phyloP scores from a whole-genome alignment of 2,888 invertebrate genomes.

The Vannuccia rotundouncinata region DNA sequence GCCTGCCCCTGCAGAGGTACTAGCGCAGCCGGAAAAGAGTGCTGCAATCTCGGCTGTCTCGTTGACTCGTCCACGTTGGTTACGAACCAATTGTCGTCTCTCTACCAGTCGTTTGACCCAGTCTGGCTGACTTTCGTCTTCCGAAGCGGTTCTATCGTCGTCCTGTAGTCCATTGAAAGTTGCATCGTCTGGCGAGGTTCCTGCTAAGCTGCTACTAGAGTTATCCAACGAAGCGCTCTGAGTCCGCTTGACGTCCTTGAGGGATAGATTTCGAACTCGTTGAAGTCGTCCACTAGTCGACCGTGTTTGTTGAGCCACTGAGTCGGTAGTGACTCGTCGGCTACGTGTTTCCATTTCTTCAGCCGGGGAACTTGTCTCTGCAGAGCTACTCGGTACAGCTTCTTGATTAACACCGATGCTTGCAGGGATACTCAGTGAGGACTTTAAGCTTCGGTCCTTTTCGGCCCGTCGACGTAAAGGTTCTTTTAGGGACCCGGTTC shows the following conservation, averaged over 20 bases:
- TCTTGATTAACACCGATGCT: background rate
- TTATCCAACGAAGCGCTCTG: background rate
- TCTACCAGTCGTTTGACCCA: background rate
- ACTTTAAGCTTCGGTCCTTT: background rate
- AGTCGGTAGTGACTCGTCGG: background rate
- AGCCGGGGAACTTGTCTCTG: background rate
- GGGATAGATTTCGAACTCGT: background rate
- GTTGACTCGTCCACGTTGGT: background rate
- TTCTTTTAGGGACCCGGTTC: background rate
- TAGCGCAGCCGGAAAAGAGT: background rate
- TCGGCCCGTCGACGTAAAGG: background rate
- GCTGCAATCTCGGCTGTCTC: background rate
- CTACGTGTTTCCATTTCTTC: background rate
- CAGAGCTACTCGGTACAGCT: background rate
- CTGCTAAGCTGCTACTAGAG: background rate
- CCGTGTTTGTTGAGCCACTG: too few species aligned
- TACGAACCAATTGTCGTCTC: background rate
- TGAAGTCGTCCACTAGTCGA: background rate
- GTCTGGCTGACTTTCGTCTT: background rate
- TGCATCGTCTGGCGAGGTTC: background rate
- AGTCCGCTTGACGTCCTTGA: background rate
- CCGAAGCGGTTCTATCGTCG: background rate
- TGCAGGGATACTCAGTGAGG: background rate
- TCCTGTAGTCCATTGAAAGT: background rate
- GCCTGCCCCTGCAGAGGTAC: background rate